A percentile compares a stretch with the other conserved stretches of the same genome.
phyloP scores from a whole-genome alignment of 2,113 vertebrate species.

The Phycodurus eques region DNA sequence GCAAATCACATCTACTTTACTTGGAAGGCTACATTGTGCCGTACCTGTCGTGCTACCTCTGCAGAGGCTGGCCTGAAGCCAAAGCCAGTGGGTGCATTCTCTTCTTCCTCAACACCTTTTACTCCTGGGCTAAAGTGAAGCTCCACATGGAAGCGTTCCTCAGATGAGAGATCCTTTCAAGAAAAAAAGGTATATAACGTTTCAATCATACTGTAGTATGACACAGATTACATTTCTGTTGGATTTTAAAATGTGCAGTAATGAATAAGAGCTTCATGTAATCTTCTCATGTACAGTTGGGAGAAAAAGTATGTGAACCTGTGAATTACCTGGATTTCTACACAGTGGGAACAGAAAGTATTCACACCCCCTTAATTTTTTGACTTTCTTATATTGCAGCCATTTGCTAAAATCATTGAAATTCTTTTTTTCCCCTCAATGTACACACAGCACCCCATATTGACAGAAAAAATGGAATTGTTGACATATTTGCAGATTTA shows the following conservation, averaged over 20 bases:
- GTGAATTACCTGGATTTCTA: too few species aligned
- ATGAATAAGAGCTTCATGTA: neutral
- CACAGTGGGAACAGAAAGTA: too few species aligned
- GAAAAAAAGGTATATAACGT: neutral
- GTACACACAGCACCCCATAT: too few species aligned
- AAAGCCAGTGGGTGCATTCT: conserved; percentile 86
- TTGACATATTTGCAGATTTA: too few species aligned
- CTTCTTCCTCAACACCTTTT: conserved; percentile 90
- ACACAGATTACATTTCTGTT: neutral
- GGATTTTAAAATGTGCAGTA: too few species aligned
- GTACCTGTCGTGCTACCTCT: conserved; percentile 75
- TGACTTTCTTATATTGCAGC: too few species aligned
- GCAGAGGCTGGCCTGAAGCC: conserved; percentile 94
- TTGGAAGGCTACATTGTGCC: neutral
- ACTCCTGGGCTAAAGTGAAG: conserved; percentile 97
- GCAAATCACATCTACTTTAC: neutral
- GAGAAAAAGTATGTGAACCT: neutral
- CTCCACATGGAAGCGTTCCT: conserved; percentile 97
- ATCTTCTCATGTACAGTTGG: neutral
- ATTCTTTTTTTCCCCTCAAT: too few species aligned
- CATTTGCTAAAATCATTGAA: too few species aligned
- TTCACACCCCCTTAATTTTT: too few species aligned
- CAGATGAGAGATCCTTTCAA: conserved; percentile 85
- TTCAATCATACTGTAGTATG: neutral
- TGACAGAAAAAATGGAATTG: too few species aligned